Evolutionary conservation across 2,888 invertebrate species (phyloP).

Genomic region (Seladonia tumulorum): DNA sequence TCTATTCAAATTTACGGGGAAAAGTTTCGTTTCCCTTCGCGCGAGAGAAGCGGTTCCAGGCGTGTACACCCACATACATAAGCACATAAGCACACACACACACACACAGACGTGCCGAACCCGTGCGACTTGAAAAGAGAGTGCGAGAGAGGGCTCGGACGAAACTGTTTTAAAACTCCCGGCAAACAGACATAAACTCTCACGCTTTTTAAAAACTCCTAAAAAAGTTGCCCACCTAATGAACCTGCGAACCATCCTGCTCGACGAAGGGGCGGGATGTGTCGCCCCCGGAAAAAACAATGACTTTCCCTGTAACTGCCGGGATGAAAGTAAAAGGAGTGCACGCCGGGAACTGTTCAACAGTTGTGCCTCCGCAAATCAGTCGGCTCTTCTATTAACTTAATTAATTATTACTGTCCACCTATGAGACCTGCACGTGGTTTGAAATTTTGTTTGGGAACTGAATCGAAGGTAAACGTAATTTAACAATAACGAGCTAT

Average conservation of each 20-base stretch:
- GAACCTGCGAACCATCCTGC: conserved; percentile 72
- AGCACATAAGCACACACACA: background rate
- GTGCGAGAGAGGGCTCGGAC: conserved; percentile 48
- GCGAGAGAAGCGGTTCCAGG: conserved; percentile 32
- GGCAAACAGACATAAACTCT: conserved; percentile 76
- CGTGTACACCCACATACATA: background rate
- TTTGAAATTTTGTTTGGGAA: no score
- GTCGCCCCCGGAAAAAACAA: conserved; percentile 63
- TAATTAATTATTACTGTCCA: background rate
- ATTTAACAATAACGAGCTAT: no score
- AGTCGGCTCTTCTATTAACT: background rate
- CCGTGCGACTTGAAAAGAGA: conserved; percentile 49
- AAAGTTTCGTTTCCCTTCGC: conserved; percentile 62
- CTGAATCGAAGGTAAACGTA: no score
- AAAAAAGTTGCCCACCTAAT: conserved; percentile 78
- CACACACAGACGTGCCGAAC: conserved; percentile 30
- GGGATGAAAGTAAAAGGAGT: conserved; percentile 58
- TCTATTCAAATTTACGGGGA: conserved; percentile 57
- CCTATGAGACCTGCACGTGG: no score
- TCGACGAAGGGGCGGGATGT: conserved; percentile 57
- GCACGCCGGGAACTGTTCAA: conserved; percentile 21
- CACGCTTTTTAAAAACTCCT: conserved; percentile 76
- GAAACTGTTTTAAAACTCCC: conserved; percentile 75
- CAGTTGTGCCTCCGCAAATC: background rate
- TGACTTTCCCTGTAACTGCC: conserved; percentile 53